Evolutionary conservation across 2,113 vertebrate genomes (phyloP).

Genomic region (Eupsittula cactorum): DNA sequence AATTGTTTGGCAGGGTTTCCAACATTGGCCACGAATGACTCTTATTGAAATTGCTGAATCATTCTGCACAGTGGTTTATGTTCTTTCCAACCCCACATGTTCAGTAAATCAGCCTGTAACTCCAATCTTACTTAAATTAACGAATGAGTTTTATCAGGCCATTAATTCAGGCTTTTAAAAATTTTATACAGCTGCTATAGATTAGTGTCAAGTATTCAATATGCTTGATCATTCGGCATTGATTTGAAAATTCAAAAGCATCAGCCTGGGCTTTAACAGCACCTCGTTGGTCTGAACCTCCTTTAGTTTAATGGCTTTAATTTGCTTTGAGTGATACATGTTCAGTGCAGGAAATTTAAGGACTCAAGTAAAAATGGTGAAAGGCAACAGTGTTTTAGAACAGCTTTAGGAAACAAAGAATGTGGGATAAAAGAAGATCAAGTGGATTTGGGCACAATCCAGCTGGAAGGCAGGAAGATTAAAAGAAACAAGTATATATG

Average conservation of each 20-base stretch:
- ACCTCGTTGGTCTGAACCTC: constrained; percentile 15
- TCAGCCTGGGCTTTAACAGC: constrained; percentile 10
- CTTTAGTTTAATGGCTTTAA: neutral
- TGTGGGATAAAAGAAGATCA: neutral
- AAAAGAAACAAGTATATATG: neutral
- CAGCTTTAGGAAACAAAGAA: neutral
- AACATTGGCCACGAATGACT: neutral
- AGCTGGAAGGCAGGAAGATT: neutral
- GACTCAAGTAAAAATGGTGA: neutral
- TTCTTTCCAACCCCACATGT: neutral
- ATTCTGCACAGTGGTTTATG: neutral
- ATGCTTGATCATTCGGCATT: constrained; percentile 32
- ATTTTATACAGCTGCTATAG: constrained; percentile 16
- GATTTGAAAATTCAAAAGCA: constrained; percentile 58
- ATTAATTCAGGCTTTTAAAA: constrained; percentile 44
- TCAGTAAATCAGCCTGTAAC: constrained; percentile 14
- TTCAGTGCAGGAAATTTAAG: constrained; percentile 12
- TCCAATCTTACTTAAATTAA: constrained; percentile 34
- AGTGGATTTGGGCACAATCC: neutral
- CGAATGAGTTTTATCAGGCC: constrained; percentile 12
- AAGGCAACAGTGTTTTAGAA: neutral
- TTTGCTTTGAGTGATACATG: neutral
- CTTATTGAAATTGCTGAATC: constrained; percentile 14
- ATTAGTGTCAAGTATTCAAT: constrained; percentile 33
- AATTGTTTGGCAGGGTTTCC: constrained; percentile 10